Conservation (phyloP, 2,797 vertebrate genomes). For the Parotocinclus haroldoi region DNA sequence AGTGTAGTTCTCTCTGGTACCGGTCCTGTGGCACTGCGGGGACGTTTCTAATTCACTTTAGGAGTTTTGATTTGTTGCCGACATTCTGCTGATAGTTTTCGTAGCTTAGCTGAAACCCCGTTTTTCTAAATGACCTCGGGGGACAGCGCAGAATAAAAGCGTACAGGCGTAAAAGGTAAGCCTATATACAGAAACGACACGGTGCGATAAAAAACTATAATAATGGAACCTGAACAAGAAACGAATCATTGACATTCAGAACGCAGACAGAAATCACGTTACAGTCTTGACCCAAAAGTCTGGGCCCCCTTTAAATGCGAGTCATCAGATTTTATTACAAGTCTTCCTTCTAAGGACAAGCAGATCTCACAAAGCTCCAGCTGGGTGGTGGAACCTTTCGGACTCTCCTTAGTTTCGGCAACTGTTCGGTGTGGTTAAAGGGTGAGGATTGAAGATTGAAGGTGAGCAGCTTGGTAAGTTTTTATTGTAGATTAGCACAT, state of each 20-base stretch:
- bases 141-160: constrained; percentile 43
- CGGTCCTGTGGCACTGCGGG: not conserved
- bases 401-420: no score
- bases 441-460: no score
- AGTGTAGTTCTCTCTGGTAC: not conserved
- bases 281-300: no score
- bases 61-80: not conserved
- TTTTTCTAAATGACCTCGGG: constrained; percentile 45
- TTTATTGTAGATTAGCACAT: constrained; percentile 82
- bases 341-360: no score
- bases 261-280: no score
- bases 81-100: constrained; percentile 28
- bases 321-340: no score
- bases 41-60: constrained; percentile 5
- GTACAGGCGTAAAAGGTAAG: constrained; percentile 33
- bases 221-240: not conserved
- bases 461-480: constrained; percentile 65
- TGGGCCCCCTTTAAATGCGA: no score
- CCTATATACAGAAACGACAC: constrained; percentile 17
- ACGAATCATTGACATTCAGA: no score
- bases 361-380: no score
- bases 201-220: not conserved
- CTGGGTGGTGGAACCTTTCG: no score
- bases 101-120: constrained; percentile 28
- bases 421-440: no score